Evolutionary conservation across 2,888 invertebrate genomes (phyloP), one percentile per base, ranked within the genome.

Genomic region (Lochmaea capreae): DNA sequence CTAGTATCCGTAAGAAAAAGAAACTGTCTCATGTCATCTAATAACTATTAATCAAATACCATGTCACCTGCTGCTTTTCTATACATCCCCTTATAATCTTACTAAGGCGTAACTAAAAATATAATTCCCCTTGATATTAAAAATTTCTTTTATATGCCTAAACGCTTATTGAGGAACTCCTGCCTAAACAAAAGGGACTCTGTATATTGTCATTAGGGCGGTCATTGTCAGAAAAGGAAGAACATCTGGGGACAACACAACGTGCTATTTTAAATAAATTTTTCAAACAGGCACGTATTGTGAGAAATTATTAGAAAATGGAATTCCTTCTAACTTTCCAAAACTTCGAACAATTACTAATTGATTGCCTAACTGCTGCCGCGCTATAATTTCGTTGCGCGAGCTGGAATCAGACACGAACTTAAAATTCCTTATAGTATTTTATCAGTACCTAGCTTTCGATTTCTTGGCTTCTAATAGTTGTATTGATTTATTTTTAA

Each of bases 211-310:
- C 71, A 73, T 76, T 76, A 77, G 78, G 77, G 65, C 73, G 73
- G 76, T 75, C 76, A 71, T 74, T 73, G 74, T 76, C 73, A 76
- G 71, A 75, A 78, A 71, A 39, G 8, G 62, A 63, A 68, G 57
- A 75, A 77, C 78, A 78, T 78, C 78, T 78, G 78, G 71, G 76
- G 69, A 71, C 74, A 67, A 16, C 43, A 9, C 62, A n/a, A n/a
- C 39, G 22, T 14, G 18, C 59, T 14, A 14, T 46, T 52, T 52
- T 16, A 18, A n/a, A 18, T 39, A 39, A 9, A 54, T 14, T 18
- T 54, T 52, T 11, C 8, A 10, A 52, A 26, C 42, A 59, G 67
- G 46, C 10, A 11, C 57, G 67, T 16, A 67, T 59, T 33, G 14
- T 39, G 33, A 9, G 8, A 39, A 39, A 39, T 39, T 39, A 39